Conservation (phyloP, 2,888 invertebrate species). For the Drosophila mercatorum region DNA sequence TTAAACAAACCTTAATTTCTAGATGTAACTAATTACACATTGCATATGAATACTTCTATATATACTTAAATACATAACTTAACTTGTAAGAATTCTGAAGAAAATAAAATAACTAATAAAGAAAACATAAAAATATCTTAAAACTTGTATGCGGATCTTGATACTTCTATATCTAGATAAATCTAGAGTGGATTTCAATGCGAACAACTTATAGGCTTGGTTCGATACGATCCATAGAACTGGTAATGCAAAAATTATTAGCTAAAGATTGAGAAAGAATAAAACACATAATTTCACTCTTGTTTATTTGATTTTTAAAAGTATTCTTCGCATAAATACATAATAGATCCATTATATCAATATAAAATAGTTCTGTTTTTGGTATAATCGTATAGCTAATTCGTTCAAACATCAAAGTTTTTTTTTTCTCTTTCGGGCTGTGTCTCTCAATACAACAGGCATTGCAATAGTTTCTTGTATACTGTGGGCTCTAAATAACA, state of each 20-base stretch:
- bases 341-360: conserved; percentile 21
- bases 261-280: no score
- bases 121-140: conserved; percentile 18
- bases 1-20: conserved; percentile 6
- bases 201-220: no score
- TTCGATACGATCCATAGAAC: no score
- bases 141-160: background rate
- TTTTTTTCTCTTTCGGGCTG: conserved; percentile 1
- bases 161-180: background rate
- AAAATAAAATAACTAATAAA: conserved; percentile 50
- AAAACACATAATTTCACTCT: conserved; percentile 3
- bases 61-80: conserved; percentile 29
- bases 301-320: conserved; percentile 27
- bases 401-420: conserved; percentile 23
- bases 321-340: conserved; percentile 14
- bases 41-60: conserved; percentile 15
- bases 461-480: background rate
- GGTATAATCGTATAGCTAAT: conserved; percentile 61
- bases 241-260: background rate
- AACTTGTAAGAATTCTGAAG: conserved; percentile 36
- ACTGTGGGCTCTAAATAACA: conserved; percentile 36
- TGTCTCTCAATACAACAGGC: conserved; percentile 12
- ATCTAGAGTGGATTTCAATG: background rate
- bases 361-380: conserved; percentile 51
- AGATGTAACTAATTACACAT: conserved; percentile 23